Base-by-base conservation (phyloP, 2,888 invertebrate genomes). In the Ditula angustiorana region DNA sequence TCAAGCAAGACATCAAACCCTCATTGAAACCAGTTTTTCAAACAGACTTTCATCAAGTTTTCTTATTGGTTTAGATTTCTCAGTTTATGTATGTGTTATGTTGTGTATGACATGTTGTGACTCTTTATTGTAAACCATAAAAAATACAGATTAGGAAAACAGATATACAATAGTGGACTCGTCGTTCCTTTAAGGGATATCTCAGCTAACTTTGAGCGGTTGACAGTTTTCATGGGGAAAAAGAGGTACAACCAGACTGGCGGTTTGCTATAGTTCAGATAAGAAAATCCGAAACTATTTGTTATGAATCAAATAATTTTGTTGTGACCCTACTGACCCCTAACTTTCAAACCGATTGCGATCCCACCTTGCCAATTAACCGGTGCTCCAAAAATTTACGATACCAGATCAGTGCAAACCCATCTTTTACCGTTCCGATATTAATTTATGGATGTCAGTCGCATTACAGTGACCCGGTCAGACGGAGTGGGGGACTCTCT, bases 391-490 rank as follows among this genome's bases (percentile, higher is more conserved):
- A 61, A 72, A 81, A 82, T 86, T 86, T 83, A 86, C 80, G 78
- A 68, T 79, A 79, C 81, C 80, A 70, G 74, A 81, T 79, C 79
- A 79, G 74, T 69, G 77, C 74, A 80, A 72, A 76, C 71, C 72
- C 72, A 79, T 85, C 78, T 81, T 74, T 82, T 88, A 90, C 88
- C 84, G 88, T 87, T 87, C 75, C 76, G 78, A 78, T 77, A 82
- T 81, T 80, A 82, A 84, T 82, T 85, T 86, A 85, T 81, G 82
- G 81, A 83, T 87, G 86, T 87, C 85, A 85, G 84, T 85, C 82
- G 81, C 85, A 83, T 77, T 77, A 78, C 78, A 73, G 76, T 85
- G 84, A 86, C 86, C 85, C 77, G 85, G 80, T 84, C 77, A 74
- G 69, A 55, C 67, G 76, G 80, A 88, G 85, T 88, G 91, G 88